Conservation (phyloP, 2,113 vertebrate genomes). For the Miniopterus natalensis region DNA sequence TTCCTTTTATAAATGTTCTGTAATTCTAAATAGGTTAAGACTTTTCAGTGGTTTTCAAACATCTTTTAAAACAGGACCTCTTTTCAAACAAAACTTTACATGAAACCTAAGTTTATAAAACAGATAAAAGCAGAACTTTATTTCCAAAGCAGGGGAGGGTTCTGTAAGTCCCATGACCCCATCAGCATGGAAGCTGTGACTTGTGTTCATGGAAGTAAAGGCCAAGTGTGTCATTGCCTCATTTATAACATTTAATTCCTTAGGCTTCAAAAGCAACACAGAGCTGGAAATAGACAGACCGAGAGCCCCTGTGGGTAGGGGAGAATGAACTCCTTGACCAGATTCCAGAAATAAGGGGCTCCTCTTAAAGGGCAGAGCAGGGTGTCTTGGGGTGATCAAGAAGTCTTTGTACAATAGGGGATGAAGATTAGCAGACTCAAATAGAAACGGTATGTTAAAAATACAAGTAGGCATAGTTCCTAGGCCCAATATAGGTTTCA, state of each 20-base stretch:
- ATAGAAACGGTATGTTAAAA: neutral
- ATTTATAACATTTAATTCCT: constrained; percentile 24
- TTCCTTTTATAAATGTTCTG: neutral
- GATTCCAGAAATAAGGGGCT: constrained; percentile 45
- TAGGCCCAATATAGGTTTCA: neutral
- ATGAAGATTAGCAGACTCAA: neutral
- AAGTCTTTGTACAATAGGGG: neutral
- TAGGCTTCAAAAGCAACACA: constrained; percentile 59
- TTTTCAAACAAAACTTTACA: constrained; percentile 45
- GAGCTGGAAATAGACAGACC: constrained; percentile 57
- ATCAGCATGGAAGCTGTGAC: neutral
- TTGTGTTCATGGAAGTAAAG: neutral
- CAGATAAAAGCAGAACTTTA: constrained; percentile 53
- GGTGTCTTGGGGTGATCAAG: neutral
- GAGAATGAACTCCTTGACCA: constrained; percentile 42
- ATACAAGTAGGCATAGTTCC: neutral
- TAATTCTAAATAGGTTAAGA: neutral
- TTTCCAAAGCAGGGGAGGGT: neutral
- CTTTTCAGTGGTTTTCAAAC: constrained; percentile 32
- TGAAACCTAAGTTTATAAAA: constrained; percentile 4
- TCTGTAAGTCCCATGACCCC: neutral
- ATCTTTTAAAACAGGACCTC: constrained; percentile 27
- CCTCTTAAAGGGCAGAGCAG: neutral
- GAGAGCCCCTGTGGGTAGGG: neutral
- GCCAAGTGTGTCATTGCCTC: neutral